phyloP scores from a whole-genome alignment of 2,888 invertebrate species.

The Machimus rusticus region DNA sequence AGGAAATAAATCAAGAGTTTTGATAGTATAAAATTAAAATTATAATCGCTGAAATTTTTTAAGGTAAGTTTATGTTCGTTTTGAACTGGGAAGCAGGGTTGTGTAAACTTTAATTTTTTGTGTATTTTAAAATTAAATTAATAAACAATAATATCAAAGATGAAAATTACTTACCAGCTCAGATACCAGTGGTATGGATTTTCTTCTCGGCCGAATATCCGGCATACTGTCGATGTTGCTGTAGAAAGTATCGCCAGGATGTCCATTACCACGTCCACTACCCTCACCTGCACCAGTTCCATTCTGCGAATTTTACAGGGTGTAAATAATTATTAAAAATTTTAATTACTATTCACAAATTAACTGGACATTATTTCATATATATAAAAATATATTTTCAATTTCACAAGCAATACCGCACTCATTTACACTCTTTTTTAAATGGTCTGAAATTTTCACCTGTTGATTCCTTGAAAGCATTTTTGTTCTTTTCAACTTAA shows the following conservation, averaged over 20 bases:
- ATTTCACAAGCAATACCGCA: neutral
- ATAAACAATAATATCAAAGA: neutral
- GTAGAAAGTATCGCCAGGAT: constrained; percentile 97
- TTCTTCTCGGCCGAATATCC: constrained; percentile 94
- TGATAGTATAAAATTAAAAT: neutral
- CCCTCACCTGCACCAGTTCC: constrained; percentile 82
- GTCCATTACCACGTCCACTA: constrained; percentile 82
- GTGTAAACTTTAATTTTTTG: neutral
- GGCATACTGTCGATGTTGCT: constrained; percentile 99
- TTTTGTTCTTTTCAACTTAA: neutral
- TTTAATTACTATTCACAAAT: too few relatives aligned
- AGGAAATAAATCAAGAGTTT: neutral
- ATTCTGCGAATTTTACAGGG: constrained; percentile 69
- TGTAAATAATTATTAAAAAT: neutral
- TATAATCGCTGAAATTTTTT: neutral
- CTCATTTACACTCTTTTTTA: neutral
- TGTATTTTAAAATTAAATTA: neutral
- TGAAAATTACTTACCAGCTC: constrained; percentile 88
- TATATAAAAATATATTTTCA: too few relatives aligned
- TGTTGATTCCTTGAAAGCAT: neutral
- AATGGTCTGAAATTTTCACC: neutral
- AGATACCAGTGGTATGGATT: constrained; percentile 97
- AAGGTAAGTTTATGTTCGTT: neutral
- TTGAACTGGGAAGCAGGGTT: neutral
- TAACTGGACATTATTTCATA: too few relatives aligned